phyloP scores from a whole-genome alignment of 2,113 vertebrate species.

The Triplophysa dalaica region DNA sequence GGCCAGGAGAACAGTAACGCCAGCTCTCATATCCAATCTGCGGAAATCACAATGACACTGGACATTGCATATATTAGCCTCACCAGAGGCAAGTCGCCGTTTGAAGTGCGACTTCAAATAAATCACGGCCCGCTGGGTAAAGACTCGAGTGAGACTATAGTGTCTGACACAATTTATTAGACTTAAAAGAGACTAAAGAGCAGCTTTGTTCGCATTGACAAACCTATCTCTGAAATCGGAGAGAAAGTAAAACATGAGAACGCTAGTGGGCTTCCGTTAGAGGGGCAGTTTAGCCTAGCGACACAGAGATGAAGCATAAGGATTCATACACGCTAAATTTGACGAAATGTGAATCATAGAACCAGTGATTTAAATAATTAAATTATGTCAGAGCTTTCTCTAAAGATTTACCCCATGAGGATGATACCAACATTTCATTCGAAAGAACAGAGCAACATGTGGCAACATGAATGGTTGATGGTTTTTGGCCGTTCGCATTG shows the following conservation, averaged over 20 bases:
- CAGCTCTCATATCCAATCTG: conserved; percentile 36
- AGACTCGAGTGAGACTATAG: conserved; percentile 7
- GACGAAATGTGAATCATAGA: too few species aligned
- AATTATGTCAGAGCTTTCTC: too few species aligned
- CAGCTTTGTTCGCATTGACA: conserved; percentile 35
- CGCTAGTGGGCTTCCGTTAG: neutral
- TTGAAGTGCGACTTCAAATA: conserved; percentile 47
- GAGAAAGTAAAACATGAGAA: conserved; percentile 2
- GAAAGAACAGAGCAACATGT: neutral
- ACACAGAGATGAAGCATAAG: neutral
- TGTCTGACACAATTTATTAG: conserved; percentile 33
- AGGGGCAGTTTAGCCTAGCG: neutral
- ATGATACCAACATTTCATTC: neutral
- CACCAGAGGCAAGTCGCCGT: conserved; percentile 34
- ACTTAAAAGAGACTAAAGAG: conserved; percentile 23
- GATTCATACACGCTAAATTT: neutral
- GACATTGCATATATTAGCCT: conserved; percentile 42
- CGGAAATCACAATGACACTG: conserved; percentile 41
- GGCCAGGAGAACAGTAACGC: conserved; percentile 33
- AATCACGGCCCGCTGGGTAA: conserved; percentile 6
- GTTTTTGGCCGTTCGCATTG: neutral
- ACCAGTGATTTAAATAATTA: too few species aligned
- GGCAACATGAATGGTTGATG: neutral
- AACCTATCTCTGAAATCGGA: conserved; percentile 27
- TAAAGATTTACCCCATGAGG: too few species aligned